These are phyloP conservation scores for Neocrepidodera transversa DNA, from an alignment of 2,888 invertebrate genomes.

Conservation along the genomic window DNA sequence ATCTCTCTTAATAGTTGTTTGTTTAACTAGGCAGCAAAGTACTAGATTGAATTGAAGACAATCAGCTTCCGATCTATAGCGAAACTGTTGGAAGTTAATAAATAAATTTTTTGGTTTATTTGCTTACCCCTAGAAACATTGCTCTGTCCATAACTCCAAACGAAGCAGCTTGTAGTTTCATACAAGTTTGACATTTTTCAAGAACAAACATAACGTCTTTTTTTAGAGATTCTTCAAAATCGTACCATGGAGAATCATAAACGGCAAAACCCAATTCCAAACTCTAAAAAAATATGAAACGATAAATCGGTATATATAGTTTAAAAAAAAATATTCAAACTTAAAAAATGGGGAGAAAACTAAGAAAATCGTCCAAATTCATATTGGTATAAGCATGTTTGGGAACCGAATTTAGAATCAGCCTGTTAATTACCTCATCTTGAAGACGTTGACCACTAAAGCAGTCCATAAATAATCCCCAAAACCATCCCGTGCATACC, in stretches of 20 bases:
- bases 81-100: too few species aligned
- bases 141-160: constrained; percentile 33
- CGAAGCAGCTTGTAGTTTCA: constrained; percentile 18
- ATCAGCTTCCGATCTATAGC: too few species aligned
- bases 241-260: constrained; percentile 25
- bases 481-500: constrained; percentile 30
- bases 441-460: constrained; percentile 29
- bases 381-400: too few species aligned
- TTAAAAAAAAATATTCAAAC: background rate
- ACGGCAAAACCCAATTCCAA: constrained; percentile 20
- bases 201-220: constrained; percentile 21
- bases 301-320: background rate
- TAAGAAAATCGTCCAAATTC: too few species aligned
- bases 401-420: too few species aligned
- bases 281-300: constrained; percentile 22
- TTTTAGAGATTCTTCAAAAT: constrained; percentile 9
- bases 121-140: constrained; percentile 27
- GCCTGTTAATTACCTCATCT: constrained; percentile 35
- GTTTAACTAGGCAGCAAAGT: too few species aligned
- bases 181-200: constrained; percentile 20
- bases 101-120: too few species aligned
- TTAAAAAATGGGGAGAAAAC: too few species aligned
- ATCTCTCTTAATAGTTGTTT: too few species aligned
- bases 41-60: too few species aligned
- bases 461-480: constrained; percentile 28